A percentile compares a stretch with the other conserved stretches of the same genome.
Conservation (phyloP, 2,888 invertebrate genomes). For the Torymus auratus region DNA sequence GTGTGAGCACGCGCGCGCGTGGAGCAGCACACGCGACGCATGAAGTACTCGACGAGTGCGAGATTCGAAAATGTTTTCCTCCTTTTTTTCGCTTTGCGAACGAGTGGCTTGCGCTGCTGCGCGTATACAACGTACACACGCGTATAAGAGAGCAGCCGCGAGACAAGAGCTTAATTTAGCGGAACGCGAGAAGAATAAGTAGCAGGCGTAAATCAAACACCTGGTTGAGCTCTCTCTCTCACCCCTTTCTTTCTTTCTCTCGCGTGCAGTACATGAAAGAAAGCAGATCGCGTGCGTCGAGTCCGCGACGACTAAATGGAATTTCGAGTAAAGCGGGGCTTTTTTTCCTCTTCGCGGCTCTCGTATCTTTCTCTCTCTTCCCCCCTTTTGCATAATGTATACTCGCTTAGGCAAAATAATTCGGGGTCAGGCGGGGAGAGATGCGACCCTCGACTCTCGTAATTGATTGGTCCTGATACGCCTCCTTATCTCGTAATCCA, state of each 20-base stretch:
- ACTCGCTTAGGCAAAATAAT: constrained; percentile 47
- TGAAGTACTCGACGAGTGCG: constrained; percentile 32
- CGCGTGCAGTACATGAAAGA: too few species aligned
- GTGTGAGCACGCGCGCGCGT: not conserved
- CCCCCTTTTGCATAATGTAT: constrained; percentile 20
- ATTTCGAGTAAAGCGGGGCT: constrained; percentile 28
- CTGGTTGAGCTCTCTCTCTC: not conserved
- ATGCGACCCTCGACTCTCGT: constrained; percentile 69
- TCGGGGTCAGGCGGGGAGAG: not conserved
- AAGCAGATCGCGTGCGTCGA: not conserved
- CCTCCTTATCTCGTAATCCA: constrained; percentile 75
- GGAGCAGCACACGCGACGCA: not conserved
- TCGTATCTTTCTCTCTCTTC: not conserved
- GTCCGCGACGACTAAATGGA: not conserved
- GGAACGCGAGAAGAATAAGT: constrained; percentile 4
- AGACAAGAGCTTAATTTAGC: constrained; percentile 17
- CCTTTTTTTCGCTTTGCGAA: constrained; percentile 4
- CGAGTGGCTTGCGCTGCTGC: not conserved
- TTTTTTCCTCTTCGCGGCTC: not conserved
- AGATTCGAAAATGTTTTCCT: constrained; percentile 16
- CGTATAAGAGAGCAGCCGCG: not conserved
- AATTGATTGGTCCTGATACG: constrained; percentile 76
- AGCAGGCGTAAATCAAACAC: not conserved
- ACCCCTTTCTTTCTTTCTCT: not conserved
- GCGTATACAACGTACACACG: not conserved